phyloP scores from a whole-genome alignment of 2,888 invertebrate species.

The Cancer borealis region DNA sequence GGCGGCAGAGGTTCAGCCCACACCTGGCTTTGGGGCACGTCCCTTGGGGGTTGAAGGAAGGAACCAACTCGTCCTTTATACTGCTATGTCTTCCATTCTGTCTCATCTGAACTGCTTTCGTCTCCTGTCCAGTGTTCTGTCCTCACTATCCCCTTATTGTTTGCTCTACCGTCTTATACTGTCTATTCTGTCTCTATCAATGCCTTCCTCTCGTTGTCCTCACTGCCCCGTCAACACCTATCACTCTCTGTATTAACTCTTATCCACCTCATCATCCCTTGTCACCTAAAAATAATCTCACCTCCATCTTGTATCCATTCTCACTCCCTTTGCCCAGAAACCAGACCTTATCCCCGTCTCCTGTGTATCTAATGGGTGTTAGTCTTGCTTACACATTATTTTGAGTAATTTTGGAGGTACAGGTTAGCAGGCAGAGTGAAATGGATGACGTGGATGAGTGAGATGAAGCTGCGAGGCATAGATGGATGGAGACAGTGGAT shows the following conservation, averaged over 20 bases:
- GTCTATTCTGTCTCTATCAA: too few species aligned
- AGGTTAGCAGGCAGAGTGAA: background rate
- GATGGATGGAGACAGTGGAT: background rate
- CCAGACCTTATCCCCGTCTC: background rate
- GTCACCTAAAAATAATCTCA: too few species aligned
- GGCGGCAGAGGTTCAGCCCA: background rate
- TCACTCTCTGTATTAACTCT: background rate
- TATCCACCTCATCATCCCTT: background rate
- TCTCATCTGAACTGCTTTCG: background rate
- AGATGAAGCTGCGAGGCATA: background rate
- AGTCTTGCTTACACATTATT: background rate
- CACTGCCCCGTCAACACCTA: background rate
- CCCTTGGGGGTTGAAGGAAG: background rate
- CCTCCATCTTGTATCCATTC: too few species aligned
- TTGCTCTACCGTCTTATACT: background rate
- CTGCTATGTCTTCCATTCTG: background rate
- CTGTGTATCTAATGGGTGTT: background rate
- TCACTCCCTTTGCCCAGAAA: too few species aligned
- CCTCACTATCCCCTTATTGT: too few species aligned
- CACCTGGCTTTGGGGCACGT: background rate
- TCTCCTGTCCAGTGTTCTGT: too few species aligned
- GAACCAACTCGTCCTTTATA: background rate
- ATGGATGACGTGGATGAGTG: background rate
- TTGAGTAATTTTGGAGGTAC: background rate
- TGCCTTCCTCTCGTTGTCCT: too few species aligned